phyloP scores from a whole-genome alignment of 1,140 invertebrate species.

The Brachionus paranguensis region DNA sequence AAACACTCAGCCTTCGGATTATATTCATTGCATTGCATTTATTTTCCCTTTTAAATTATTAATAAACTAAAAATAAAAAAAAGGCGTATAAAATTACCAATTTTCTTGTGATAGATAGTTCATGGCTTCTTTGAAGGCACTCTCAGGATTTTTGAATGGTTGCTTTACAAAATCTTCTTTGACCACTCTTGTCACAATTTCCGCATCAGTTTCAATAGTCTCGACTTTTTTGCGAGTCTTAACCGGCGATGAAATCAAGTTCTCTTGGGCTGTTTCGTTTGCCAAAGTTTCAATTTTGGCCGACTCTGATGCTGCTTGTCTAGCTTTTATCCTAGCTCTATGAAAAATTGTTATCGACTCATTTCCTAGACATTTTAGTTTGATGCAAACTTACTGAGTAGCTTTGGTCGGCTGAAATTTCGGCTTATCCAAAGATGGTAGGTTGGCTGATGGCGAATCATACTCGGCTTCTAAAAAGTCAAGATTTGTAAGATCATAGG shows the following conservation, averaged over 20 bases:
- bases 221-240: conserved; percentile 47
- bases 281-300: conserved; percentile 45
- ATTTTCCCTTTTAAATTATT: conserved; percentile 63
- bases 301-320: neutral
- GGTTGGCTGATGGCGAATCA: neutral
- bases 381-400: neutral
- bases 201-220: conserved; percentile 49
- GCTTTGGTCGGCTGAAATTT: conserved; percentile 34
- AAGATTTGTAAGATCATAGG: neutral
- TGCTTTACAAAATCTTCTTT: conserved; percentile 47
- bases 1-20: conserved; percentile 66
- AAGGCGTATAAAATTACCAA: conserved; percentile 59
- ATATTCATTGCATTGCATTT: conserved; percentile 71
- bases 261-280: conserved; percentile 44
- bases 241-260: neutral
- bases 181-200: conserved; percentile 45
- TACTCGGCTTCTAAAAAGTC: neutral
- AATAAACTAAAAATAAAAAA: conserved; percentile 31
- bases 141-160: conserved; percentile 61
- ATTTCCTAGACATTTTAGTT: neutral
- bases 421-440: conserved; percentile 19
- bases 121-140: conserved; percentile 63
- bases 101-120: conserved; percentile 67
- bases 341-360: too few species aligned
- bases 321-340: conserved; percentile 25